Conservation (phyloP, 2,888 invertebrate genomes). For the Bombylius discolor region DNA sequence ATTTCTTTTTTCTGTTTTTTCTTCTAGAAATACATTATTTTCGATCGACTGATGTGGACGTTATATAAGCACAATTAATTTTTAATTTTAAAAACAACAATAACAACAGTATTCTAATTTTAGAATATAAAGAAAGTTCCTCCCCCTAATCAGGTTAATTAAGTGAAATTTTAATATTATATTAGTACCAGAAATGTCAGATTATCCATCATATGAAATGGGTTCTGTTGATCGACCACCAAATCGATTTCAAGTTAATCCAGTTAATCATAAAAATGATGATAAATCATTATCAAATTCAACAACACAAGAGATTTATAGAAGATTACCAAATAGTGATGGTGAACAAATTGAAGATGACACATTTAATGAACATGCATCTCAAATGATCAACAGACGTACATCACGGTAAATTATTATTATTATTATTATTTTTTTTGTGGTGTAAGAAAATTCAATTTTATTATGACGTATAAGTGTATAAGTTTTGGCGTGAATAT, state of each 20-base stretch:
- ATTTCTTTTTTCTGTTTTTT: too few relatives aligned
- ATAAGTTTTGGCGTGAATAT: too few relatives aligned
- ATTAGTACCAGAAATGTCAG: conserved; percentile 24
- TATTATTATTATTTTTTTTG: not conserved
- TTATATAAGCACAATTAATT: too few relatives aligned
- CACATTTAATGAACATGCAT: conserved; percentile 30
- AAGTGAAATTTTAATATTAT: too few relatives aligned
- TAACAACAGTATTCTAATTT: too few relatives aligned
- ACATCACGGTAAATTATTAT: conserved; percentile 22
- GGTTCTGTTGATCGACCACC: conserved; percentile 33
- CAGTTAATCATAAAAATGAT: conserved; percentile 31
- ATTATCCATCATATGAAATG: conserved; percentile 31
- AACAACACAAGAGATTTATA: conserved; percentile 29
- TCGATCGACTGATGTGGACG: too few relatives aligned
- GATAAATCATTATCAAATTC: conserved; percentile 19
- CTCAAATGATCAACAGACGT: conserved; percentile 28
- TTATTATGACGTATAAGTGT: too few relatives aligned
- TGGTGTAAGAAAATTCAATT: too few relatives aligned
- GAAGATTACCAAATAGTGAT: conserved; percentile 30
- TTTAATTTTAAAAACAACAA: too few relatives aligned
- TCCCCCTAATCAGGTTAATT: too few relatives aligned
- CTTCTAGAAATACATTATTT: too few relatives aligned
- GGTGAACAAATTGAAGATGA: conserved; percentile 33
- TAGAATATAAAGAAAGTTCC: too few relatives aligned
- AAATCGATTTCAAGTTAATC: conserved; percentile 37